Evolutionary conservation across 1,140 invertebrate genomes (phyloP).

Genomic region (Scaptomyza pallida): DNA sequence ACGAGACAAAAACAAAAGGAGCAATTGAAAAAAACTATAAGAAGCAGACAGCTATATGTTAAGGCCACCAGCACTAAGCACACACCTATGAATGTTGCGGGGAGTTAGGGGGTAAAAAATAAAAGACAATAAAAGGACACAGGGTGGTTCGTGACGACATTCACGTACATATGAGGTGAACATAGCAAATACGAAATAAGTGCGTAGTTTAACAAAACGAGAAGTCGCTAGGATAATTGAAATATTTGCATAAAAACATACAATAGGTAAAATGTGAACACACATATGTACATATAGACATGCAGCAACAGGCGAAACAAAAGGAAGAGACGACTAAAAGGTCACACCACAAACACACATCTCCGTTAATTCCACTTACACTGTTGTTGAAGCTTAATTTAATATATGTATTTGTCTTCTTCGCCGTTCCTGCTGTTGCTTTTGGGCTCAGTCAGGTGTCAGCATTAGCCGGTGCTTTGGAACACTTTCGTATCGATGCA

Average conservation of each 20-base stretch:
- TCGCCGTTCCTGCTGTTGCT: slow-evolving; percentile 1
- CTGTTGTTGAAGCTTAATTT: neutral
- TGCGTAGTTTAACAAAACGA: slow-evolving; percentile 29
- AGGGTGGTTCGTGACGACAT: slow-evolving; percentile 36
- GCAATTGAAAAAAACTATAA: neutral
- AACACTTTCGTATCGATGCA: neutral
- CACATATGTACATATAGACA: neutral
- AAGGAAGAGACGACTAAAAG: neutral
- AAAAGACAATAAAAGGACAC: slow-evolving; percentile 34
- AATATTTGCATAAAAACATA: slow-evolving; percentile 13
- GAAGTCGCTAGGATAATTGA: neutral
- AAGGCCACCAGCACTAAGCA: slow-evolving; percentile 27
- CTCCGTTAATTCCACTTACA: slow-evolving; percentile 26
- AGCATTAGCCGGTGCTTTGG: neutral
- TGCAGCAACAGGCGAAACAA: slow-evolving; percentile 13
- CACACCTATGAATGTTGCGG: slow-evolving; percentile 12
- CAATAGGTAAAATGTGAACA: too few relatives aligned
- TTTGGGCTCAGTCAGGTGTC: neutral
- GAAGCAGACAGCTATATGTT: slow-evolving; percentile 8
- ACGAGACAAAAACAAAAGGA: slow-evolving; percentile 6
- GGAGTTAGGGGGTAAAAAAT: slow-evolving; percentile 1
- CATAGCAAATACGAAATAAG: slow-evolving; percentile 42
- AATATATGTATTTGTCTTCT: neutral
- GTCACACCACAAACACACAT: slow-evolving; percentile 9
- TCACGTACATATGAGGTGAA: neutral